Evolutionary conservation across 2,113 vertebrate genomes (phyloP), one percentile per base, ranked within the genome.

Genomic region (Orientallactaga bullata): DNA sequence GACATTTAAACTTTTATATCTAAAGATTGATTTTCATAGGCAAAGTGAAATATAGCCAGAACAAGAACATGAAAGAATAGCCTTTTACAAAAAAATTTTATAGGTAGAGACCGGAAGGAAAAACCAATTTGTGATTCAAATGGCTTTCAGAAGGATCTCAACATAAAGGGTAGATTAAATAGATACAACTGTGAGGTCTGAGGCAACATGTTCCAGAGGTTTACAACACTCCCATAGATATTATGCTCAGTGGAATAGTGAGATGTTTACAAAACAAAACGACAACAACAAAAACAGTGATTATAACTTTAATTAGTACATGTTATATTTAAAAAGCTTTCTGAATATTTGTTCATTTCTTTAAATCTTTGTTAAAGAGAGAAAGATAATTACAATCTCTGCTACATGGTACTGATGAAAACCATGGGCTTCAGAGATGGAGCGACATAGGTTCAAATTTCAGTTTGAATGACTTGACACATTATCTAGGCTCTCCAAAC

Each of bases 301-400:
- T 61, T 61, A 13, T 66, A 20, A 73, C 30, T 65, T 23, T 8
- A 21, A 7, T 17, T 28, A 51, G 28, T 8, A 47, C 1, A 10
- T 80, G 21, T 13, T 11, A 55, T 60, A 2, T 66, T 42, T 60
- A 42, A 83, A 74, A 95, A 88, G n/a, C 15, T 86, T 79, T 0
- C 8, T 24, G 55, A 71, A 65, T 94, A 86, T 73, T 86, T 92
- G 9, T 20, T 79, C 9, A 17, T 82, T 78, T 94, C 24, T 76
- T 55, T 79, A 71, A 3, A 28, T 32, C 18, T 93, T 87, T 28
- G 35, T 37, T 24, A 88, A 72, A 84, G 12, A 74, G 72, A 51
- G 17, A 79, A 60, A 74, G 16, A 65, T 8, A 69, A 39, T 30
- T 66, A 3, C 1, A 72, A 3, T 58, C 5, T 23, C 3, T 79